Conservation (phyloP, 2,888 invertebrate species). For the Andrena haemorrhoa region DNA sequence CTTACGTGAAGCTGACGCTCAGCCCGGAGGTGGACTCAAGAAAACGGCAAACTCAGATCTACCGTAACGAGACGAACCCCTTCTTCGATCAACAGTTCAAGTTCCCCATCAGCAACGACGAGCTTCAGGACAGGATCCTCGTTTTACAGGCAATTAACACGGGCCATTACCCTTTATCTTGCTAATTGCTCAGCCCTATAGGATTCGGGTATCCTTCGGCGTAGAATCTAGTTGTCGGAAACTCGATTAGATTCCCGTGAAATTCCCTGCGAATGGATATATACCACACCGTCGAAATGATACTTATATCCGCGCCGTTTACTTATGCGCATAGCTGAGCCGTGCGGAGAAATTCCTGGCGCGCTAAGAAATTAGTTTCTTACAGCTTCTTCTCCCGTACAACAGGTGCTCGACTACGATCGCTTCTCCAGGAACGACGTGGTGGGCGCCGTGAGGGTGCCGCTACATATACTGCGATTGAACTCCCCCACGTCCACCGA, state of each 20-base stretch:
- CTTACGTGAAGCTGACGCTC: conserved; percentile 92
- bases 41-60: conserved; percentile 93
- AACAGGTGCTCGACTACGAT: conserved; percentile 87
- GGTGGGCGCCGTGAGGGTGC: conserved; percentile 93
- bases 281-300: not conserved
- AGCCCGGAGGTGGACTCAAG: conserved; percentile 94
- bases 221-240: not conserved
- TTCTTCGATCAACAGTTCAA: conserved; percentile 97
- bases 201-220: not conserved
- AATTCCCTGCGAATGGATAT: not conserved
- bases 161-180: conserved; percentile 5
- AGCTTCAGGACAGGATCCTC: conserved; percentile 92
- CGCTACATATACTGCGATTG: conserved; percentile 92
- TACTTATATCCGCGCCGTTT: not conserved
- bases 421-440: conserved; percentile 95
- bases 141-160: conserved; percentile 88
- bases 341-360: not conserved
- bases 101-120: conserved; percentile 96
- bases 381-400: not conserved
- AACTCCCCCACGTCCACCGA: conserved; percentile 90
- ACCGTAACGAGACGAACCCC: conserved; percentile 93
- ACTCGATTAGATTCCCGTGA: not conserved
- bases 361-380: not conserved
- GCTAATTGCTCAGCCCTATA: not conserved
- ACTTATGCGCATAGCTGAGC: not conserved